Base-by-base conservation (phyloP, 2,113 vertebrate genomes). In the Arizona elegans region DNA sequence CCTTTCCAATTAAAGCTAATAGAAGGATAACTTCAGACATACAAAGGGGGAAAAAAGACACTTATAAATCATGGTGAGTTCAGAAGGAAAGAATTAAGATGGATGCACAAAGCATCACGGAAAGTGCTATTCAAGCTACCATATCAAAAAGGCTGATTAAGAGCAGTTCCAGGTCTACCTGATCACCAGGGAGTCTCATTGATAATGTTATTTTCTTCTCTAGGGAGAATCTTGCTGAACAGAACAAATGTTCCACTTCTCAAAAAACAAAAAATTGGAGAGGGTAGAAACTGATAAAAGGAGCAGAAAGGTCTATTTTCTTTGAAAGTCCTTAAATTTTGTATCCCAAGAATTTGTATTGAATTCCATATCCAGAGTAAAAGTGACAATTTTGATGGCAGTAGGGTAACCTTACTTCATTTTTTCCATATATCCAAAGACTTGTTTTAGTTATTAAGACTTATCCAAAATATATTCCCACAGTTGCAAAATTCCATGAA, bases 1-100 rank as follows among this genome's bases (percentile, higher is more conserved):
- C 97, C 97, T 98, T 98, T 98, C 97, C 98, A 98, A 98, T 98
- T 98, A 98, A 97, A 97, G 97, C 97, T 98, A 97, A 98, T 98
- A 98, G 96, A 97, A 95, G 97, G 93, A 98, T 97, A 98, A 97
- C 97, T 98, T 98, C 98, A 98, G 97, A 98, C 96, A 97, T 96
- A 97, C 97, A 98, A 97, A 98, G 94, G 96, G 96, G n/a, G 96
- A 96, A 97, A 96, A 98, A 98, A 98, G 97, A 97, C 96, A 97
- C 95, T 97, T 98, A 95, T 95, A 97, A 97, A 96, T 98, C 97
- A 95, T 97, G 97, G 97, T 96, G 97, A 98, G 98, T 98, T 98
- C 98, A 98, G 98, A 98, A 97, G 95, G 96, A 97, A 98, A 97
- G 97, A 96, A 97, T 97, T 97, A 98, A 98, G 97, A 96, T 96